phyloP scores from a whole-genome alignment of 2,888 invertebrate species.

The Dryomyza anilis region DNA sequence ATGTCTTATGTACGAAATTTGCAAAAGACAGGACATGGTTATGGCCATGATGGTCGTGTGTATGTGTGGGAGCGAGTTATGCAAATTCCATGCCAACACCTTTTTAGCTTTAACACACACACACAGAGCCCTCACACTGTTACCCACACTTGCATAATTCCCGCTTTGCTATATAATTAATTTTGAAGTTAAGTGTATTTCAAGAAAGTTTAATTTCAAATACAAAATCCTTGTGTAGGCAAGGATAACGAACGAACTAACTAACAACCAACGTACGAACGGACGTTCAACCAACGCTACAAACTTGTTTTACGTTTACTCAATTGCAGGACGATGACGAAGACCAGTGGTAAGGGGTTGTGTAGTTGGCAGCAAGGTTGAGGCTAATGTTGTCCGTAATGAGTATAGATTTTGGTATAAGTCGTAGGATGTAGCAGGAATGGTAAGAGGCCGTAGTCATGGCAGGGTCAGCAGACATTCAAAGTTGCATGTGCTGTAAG shows the following conservation, averaged over 20 bases:
- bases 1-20: background rate
- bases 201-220: slow-evolving; percentile 25
- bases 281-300: background rate
- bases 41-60: slow-evolving; percentile 6
- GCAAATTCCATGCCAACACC: slow-evolving; percentile 45
- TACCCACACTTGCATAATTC: background rate
- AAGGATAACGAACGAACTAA: too few species aligned
- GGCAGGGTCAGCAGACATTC: too few species aligned
- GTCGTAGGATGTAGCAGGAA: too few species aligned
- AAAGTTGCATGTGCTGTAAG: too few species aligned
- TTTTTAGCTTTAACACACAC: slow-evolving; percentile 21
- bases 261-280: background rate
- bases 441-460: too few species aligned
- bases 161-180: slow-evolving; percentile 20
- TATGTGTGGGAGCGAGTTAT: slow-evolving; percentile 33
- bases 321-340: slow-evolving; percentile 1
- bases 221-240: slow-evolving; percentile 8
- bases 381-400: too few species aligned
- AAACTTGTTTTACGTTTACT: slow-evolving; percentile 5
- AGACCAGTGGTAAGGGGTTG: background rate
- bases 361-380: too few species aligned
- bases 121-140: background rate
- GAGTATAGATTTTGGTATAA: too few species aligned
- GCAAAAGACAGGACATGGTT: slow-evolving; percentile 15
- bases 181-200: slow-evolving; percentile 26